phyloP scores from a whole-genome alignment of 2,888 invertebrate species.

The Plebejus argus region DNA sequence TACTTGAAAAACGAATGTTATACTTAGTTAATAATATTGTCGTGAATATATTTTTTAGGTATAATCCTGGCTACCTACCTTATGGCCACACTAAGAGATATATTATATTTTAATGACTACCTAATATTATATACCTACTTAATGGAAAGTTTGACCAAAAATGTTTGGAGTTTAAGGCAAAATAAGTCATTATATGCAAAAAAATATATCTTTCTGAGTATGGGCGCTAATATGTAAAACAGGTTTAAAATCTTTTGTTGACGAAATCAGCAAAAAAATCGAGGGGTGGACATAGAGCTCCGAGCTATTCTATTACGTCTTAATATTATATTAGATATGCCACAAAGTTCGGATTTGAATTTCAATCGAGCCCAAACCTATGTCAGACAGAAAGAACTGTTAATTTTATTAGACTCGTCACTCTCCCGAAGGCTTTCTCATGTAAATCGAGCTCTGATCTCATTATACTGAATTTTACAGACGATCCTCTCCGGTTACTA shows the following conservation, averaged over 20 bases:
- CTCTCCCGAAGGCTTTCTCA: slow-evolving; percentile 61
- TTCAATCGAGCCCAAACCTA: slow-evolving; percentile 66
- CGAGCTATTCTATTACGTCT: slow-evolving; percentile 69
- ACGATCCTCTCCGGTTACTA: slow-evolving; percentile 41
- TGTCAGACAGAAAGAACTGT: slow-evolving; percentile 63
- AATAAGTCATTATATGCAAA: no score
- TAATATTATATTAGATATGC: slow-evolving; percentile 75
- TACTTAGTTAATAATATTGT: neutral
- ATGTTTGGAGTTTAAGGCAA: no score
- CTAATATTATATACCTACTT: no score
- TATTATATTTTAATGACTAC: no score
- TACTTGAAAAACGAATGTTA: neutral
- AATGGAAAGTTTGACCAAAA: no score
- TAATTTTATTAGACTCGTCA: slow-evolving; percentile 69
- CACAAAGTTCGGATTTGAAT: slow-evolving; percentile 71
- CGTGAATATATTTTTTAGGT: no score
- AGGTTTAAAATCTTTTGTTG: slow-evolving; percentile 38
- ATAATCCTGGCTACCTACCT: no score
- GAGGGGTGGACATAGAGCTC: slow-evolving; percentile 58
- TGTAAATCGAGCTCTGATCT: slow-evolving; percentile 60
- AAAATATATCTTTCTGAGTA: no score
- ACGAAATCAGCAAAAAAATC: slow-evolving; percentile 49
- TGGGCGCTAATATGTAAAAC: neutral
- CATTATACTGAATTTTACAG: slow-evolving; percentile 47
- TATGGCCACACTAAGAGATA: no score